These are phyloP conservation scores for Pseudotriccus pelzelni DNA, from an alignment of 2,797 vertebrate genomes.

Conservation along the genomic window DNA sequence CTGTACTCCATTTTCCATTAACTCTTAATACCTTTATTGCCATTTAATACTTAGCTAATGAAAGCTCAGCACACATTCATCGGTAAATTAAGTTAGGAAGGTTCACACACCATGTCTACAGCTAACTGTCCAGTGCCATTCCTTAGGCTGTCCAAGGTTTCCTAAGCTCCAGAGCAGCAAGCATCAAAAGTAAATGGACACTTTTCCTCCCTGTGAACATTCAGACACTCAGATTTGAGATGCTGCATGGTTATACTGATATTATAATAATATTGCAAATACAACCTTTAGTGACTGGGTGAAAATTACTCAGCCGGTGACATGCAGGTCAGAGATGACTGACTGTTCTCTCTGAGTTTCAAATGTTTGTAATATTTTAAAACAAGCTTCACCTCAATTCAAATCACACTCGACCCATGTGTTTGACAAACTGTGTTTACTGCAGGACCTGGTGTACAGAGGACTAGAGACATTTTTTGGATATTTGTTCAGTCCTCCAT, in stretches of 20 bases:
- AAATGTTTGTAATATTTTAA: background rate
- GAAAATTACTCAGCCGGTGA: background rate
- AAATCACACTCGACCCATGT: background rate
- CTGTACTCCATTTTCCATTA: conserved; percentile 66
- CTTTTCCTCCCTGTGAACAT: background rate
- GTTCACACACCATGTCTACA: background rate
- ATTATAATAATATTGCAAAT: background rate
- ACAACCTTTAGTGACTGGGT: background rate
- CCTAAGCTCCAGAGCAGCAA: background rate
- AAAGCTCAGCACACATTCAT: conserved; percentile 37
- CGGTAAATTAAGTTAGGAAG: conserved; percentile 49
- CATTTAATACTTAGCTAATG: conserved; percentile 56
- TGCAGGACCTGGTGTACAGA: background rate
- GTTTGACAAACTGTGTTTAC: background rate
- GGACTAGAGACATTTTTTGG: background rate
- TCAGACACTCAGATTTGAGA: background rate
- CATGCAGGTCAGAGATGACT: background rate
- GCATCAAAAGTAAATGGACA: conserved; percentile 28
- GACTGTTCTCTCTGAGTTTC: background rate
- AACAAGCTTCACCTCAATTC: background rate
- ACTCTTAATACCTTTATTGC: conserved; percentile 62
- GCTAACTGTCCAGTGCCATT: conserved; percentile 18
- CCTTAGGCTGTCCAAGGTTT: conserved; percentile 22
- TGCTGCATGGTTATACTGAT: background rate
- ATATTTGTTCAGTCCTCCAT: background rate